Evolutionary conservation across 64 coral and sea anemone species (phyloP).

Genomic region (Orbicella faveolata): DNA sequence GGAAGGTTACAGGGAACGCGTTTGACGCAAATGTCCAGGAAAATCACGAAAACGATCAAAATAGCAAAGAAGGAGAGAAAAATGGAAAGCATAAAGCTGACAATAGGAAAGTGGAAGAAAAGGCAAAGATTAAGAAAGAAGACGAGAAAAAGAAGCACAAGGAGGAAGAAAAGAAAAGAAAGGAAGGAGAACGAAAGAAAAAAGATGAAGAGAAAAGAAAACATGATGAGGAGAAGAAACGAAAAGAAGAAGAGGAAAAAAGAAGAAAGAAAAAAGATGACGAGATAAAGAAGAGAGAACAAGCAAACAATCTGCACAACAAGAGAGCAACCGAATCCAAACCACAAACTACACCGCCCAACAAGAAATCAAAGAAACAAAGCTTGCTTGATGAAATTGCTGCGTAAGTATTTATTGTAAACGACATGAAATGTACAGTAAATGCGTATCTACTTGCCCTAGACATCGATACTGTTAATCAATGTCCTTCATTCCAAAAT

Average conservation of each 20-base stretch:
- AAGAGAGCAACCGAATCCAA: background rate
- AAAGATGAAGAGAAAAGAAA: conserved; percentile 20
- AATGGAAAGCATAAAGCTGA: background rate
- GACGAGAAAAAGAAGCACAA: conserved; percentile 21
- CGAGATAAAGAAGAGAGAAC: conserved; percentile 27
- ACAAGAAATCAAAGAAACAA: conserved; percentile 42
- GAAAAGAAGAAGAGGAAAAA: conserved; percentile 8
- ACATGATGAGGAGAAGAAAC: conserved; percentile 17
- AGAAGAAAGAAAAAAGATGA: conserved; percentile 12
- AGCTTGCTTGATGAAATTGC: conserved; percentile 33
- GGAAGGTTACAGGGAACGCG: background rate
- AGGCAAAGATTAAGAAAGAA: background rate
- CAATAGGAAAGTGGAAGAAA: conserved; percentile 6
- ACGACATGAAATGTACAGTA: no score
- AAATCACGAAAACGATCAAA: background rate
- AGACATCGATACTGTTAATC: no score
- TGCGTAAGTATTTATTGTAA: conserved; percentile 10
- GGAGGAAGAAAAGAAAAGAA: conserved; percentile 4
- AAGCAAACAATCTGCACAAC: conserved; percentile 25
- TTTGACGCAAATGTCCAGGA: background rate
- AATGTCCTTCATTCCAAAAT: no score
- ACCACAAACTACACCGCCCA: conserved; percentile 6
- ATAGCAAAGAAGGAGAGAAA: background rate
- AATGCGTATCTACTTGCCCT: no score
- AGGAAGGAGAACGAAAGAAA: conserved; percentile 26